These are phyloP conservation scores for Belonocnema kinseyi DNA, from an alignment of 1,140 invertebrate species.

Conservation along the genomic window DNA sequence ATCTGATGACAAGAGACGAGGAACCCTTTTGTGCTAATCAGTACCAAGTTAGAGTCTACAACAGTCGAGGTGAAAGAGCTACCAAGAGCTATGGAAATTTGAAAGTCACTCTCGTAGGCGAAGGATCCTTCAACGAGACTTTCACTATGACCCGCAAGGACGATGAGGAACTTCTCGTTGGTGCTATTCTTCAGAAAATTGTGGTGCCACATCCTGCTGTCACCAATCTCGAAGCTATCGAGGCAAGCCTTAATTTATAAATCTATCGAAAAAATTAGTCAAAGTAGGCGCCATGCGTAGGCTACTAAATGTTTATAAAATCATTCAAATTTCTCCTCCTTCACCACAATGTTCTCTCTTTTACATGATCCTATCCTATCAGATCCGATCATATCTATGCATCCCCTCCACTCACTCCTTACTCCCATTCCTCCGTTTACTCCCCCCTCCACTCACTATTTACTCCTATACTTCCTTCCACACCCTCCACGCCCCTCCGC, in stretches of 20 bases:
- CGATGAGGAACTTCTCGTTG: constrained; percentile 85
- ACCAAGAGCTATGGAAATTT: constrained; percentile 87
- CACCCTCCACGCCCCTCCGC: no score
- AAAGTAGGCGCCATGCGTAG: constrained; percentile 13
- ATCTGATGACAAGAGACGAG: constrained; percentile 90
- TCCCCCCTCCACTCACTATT: no score
- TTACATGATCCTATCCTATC: no score
- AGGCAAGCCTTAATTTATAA: constrained; percentile 54
- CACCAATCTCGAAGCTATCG: constrained; percentile 76
- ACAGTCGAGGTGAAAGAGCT: constrained; percentile 80
- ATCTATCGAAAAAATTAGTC: not conserved
- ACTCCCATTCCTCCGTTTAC: no score
- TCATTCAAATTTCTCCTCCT: no score
- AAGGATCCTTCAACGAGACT: constrained; percentile 89
- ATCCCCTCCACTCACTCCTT: no score
- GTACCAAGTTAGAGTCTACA: constrained; percentile 88
- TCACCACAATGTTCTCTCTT: no score
- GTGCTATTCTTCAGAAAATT: constrained; percentile 84
- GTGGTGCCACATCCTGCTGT: constrained; percentile 92
- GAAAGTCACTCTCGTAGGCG: constrained; percentile 88
- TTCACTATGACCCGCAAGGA: constrained; percentile 91
- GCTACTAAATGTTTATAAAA: not conserved
- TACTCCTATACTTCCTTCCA: no score
- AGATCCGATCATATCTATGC: no score
- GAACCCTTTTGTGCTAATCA: constrained; percentile 96